Evolutionary conservation across 1,140 invertebrate species (phyloP), one percentile per base, ranked within the genome.

Genomic region (Orussus abietinus): DNA sequence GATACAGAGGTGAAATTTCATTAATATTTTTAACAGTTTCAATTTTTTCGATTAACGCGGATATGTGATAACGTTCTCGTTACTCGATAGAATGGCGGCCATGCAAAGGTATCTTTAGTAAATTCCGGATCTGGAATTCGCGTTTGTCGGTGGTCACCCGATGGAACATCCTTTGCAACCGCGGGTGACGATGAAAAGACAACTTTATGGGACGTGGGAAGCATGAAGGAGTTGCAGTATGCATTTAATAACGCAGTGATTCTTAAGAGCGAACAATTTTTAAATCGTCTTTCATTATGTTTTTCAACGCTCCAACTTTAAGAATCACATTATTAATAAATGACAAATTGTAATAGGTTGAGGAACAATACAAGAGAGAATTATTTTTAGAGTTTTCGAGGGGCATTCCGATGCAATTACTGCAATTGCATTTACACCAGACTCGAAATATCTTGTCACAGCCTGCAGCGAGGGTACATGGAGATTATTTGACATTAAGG

Each of bases 111-210:
- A 63, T 68, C 69, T 53, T 57, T 76, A 59, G 61, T 73, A 10
- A 57, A 60, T 80, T 49, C 67, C 10, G 63, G 64, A 13, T 49
- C 54, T 1, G 62, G 59, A 0, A 53, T 69, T 20, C 51, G 81
- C 2, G 75, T 80, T 5, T 84, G 81, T 55, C 66, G 76, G 42
- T 85, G 86, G 71, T 85, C 84, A 3, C 77, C 80, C 2, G 77
- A 85, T 54, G 77, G 77, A 6, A 62, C 68, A 3, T 63, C 78
- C 36, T 59, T 90, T 33, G 76, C 82, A 2, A 83, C 84, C 4
- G 85, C 81, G 11, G 80, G 85, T 18, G 85, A 89, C 64, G 86
- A 89, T 65, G 84, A 88, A 57, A 79, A 75, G 26, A 70, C 82
- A 0, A 79, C 76, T 20, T 53, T 88, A 7, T 89, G 84, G 84